Evolutionary conservation across 2,797 vertebrate species (phyloP).

Genomic region (Tarsius wallacei): DNA sequence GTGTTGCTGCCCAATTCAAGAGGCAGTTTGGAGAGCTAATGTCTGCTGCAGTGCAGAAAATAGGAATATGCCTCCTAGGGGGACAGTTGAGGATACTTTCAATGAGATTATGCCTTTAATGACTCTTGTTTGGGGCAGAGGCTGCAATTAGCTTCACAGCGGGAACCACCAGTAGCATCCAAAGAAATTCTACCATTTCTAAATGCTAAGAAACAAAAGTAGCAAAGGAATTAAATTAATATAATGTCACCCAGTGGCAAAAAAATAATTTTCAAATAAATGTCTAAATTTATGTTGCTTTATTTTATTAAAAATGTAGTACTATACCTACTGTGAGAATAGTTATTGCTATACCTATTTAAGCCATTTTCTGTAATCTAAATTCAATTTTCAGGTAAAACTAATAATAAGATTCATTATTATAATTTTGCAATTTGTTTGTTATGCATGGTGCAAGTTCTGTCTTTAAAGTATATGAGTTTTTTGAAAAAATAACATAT

Average conservation of each 20-base stretch:
- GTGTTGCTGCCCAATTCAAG: background rate
- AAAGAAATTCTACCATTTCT: background rate
- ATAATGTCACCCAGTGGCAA: no score
- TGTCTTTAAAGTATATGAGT: background rate
- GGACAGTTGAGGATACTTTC: background rate
- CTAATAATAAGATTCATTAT: background rate
- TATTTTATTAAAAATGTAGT: background rate
- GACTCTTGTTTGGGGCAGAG: background rate
- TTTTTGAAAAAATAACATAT: background rate
- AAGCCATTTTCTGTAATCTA: background rate
- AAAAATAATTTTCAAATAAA: background rate
- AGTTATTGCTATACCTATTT: background rate
- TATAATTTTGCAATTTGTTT: background rate
- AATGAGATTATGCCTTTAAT: background rate
- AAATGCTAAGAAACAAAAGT: background rate
- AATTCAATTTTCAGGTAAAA: background rate
- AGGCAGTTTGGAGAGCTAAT: background rate
- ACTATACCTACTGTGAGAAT: background rate
- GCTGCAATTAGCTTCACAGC: background rate
- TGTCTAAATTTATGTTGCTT: background rate
- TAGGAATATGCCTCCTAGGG: background rate
- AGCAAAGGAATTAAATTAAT: background rate
- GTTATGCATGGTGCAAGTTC: background rate
- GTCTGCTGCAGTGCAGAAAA: background rate
- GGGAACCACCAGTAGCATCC: background rate